A percentile compares a stretch with the other conserved stretches of the same genome.
Conservation (phyloP, 2,888 invertebrate genomes). For the Tenthredo amoena region DNA sequence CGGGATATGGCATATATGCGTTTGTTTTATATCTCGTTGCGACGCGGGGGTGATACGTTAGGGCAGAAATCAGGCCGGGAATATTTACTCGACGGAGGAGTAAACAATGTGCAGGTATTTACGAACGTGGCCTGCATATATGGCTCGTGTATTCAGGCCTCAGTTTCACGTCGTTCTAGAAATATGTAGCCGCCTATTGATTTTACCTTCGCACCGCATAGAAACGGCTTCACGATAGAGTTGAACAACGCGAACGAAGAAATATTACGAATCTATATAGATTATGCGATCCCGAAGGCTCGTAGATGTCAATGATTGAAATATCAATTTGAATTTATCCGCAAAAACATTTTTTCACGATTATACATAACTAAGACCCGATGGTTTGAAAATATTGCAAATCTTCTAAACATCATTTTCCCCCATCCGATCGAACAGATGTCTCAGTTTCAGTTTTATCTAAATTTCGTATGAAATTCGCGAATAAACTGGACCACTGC, state of each 20-base stretch:
- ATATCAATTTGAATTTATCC: neutral
- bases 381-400: neutral
- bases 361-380: neutral
- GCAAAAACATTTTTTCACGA: neutral
- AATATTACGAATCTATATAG: neutral
- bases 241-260: constrained; percentile 22
- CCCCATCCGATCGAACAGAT: too few relatives aligned
- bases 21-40: constrained; percentile 8
- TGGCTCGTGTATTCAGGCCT: constrained; percentile 25
- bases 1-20: neutral
- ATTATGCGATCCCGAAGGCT: neutral
- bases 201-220: constrained; percentile 35
- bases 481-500: neutral
- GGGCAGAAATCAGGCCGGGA: constrained; percentile 38
- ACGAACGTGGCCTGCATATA: constrained; percentile 37
- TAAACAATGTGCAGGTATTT: constrained; percentile 46
- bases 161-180: constrained; percentile 41
- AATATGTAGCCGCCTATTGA: constrained; percentile 45
- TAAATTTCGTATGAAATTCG: too few relatives aligned
- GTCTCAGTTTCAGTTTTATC: neutral
- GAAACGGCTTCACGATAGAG: constrained; percentile 10
- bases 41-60: neutral
- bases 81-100: constrained; percentile 28
- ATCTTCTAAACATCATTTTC: neutral
- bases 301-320: neutral